Evolutionary conservation across 2,113 vertebrate species (phyloP).

Genomic region (Pseudorectes ferrugineus): DNA sequence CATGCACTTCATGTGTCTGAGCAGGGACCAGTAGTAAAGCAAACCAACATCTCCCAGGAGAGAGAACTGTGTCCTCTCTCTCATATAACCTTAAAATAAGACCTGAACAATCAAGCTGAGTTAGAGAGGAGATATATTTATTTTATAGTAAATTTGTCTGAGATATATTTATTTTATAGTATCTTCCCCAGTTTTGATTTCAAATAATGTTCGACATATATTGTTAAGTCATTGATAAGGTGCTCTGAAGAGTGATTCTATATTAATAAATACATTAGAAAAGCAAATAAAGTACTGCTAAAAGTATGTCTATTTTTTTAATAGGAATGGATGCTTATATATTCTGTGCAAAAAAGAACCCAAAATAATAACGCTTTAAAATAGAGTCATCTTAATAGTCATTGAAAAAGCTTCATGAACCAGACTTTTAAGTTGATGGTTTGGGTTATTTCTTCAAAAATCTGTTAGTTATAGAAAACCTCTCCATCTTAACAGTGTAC

Average conservation of each 20-base stretch:
- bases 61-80: neutral
- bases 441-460: neutral
- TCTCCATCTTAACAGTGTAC: neutral
- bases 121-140: neutral
- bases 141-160: neutral
- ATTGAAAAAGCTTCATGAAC: neutral
- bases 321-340: neutral
- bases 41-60: neutral
- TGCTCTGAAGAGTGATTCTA: neutral
- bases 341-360: neutral
- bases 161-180: neutral
- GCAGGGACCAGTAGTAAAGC: neutral
- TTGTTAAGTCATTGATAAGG: neutral
- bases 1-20: neutral
- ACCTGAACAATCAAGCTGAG: neutral
- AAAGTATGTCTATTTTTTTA: neutral
- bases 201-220: neutral
- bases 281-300: neutral
- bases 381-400: neutral
- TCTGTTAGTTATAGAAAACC: neutral
- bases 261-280: neutral
- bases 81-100: neutral
- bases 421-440: neutral
- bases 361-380: neutral
- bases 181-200: neutral